phyloP scores from a whole-genome alignment of 35 echinoderm and acorn worm species.

The Apostichopus parvimensis region DNA sequence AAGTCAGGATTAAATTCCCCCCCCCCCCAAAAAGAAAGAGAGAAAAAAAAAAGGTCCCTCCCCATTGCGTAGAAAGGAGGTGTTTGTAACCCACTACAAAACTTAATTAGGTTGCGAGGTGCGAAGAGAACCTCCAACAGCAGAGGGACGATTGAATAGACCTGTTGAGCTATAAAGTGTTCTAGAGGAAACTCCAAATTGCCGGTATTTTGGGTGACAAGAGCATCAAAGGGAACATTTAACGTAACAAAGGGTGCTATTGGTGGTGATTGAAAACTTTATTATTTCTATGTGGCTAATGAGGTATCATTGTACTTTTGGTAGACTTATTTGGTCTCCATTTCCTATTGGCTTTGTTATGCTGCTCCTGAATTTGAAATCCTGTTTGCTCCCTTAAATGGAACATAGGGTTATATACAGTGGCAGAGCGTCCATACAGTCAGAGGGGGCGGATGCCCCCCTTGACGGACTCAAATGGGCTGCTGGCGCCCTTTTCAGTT shows the following conservation, averaged over 20 bases:
- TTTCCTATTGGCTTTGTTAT: neutral
- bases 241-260: neutral
- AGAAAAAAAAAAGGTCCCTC: neutral
- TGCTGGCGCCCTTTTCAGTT: too few relatives aligned
- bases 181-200: neutral
- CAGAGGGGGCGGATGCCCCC: too few relatives aligned
- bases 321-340: neutral
- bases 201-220: neutral
- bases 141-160: neutral
- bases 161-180: neutral
- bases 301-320: constrained; percentile 3
- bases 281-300: neutral
- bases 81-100: neutral
- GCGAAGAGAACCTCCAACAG: neutral
- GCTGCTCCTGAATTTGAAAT: too few relatives aligned
- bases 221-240: neutral
- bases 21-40: neutral
- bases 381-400: too few relatives aligned
- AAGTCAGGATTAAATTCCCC: neutral
- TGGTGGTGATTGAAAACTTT: neutral
- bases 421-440: too few relatives aligned
- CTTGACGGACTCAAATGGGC: too few relatives aligned
- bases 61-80: neutral
- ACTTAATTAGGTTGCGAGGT: constrained; percentile 33
- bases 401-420: too few relatives aligned